Conservation (phyloP, 2,797 vertebrate genomes). For the Leptodactylus fallax region DNA sequence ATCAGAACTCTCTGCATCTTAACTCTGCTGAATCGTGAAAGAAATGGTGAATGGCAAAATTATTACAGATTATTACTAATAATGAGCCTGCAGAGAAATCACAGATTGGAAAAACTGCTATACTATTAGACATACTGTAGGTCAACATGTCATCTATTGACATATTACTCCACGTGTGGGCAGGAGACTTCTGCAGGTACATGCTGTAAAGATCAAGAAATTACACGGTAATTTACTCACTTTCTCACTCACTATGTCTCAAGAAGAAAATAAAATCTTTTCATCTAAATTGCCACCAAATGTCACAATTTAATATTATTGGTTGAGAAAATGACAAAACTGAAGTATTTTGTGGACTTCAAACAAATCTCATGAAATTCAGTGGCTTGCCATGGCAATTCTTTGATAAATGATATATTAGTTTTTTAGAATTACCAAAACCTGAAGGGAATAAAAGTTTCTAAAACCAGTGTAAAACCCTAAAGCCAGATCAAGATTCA, state of each 20-base stretch:
- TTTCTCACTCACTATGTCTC: neutral
- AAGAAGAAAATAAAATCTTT: neutral
- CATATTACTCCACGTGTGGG: slow-evolving; percentile 45
- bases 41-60: slow-evolving; percentile 3
- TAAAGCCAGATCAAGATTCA: no score
- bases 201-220: neutral
- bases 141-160: slow-evolving; percentile 32
- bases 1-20: neutral
- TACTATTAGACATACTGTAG: slow-evolving; percentile 12
- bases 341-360: neutral
- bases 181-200: neutral
- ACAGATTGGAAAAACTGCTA: neutral
- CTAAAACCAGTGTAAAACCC: no score
- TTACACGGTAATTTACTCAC: slow-evolving; percentile 16
- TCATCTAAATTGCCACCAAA: slow-evolving; percentile 3
- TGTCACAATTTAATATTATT: slow-evolving; percentile 2
- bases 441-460: no score
- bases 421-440: neutral
- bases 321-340: neutral
- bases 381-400: neutral
- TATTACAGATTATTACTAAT: slow-evolving; percentile 20
- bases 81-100: slow-evolving; percentile 10
- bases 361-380: neutral
- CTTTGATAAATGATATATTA: no score
- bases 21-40: neutral